Conservation (phyloP, 2,113 vertebrate genomes). For the Gobio gobio region DNA sequence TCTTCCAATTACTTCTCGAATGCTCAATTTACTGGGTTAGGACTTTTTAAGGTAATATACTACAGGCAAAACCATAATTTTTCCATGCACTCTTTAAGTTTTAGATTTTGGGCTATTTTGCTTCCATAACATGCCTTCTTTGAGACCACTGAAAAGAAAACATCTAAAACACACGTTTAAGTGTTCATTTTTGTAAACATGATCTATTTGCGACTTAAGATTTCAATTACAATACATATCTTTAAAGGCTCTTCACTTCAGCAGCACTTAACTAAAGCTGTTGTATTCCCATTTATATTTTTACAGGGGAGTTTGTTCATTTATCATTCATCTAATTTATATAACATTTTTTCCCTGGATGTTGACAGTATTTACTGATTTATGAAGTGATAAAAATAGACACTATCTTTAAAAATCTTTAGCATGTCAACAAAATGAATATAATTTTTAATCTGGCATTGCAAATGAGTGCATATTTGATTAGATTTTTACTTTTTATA, state of each 20-base stretch:
- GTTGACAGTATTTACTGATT: background rate
- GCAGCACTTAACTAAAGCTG: background rate
- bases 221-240: background rate
- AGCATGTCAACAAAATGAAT: no score
- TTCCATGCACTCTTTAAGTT: background rate
- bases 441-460: no score
- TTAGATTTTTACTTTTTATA: no score
- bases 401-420: no score
- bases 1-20: background rate
- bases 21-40: background rate
- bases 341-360: background rate
- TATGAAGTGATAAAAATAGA: no score
- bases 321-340: background rate
- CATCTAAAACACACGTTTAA: background rate
- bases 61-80: background rate
- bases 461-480: background rate
- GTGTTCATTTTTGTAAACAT: background rate
- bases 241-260: background rate
- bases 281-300: background rate
- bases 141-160: background rate
- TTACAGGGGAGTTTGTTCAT: background rate
- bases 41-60: background rate
- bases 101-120: background rate
- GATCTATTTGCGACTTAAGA: background rate
- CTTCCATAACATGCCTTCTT: background rate